Evolutionary conservation across 2,888 invertebrate species (phyloP), one percentile per base, ranked within the genome.

Genomic region (Xanthorhoe designata): DNA sequence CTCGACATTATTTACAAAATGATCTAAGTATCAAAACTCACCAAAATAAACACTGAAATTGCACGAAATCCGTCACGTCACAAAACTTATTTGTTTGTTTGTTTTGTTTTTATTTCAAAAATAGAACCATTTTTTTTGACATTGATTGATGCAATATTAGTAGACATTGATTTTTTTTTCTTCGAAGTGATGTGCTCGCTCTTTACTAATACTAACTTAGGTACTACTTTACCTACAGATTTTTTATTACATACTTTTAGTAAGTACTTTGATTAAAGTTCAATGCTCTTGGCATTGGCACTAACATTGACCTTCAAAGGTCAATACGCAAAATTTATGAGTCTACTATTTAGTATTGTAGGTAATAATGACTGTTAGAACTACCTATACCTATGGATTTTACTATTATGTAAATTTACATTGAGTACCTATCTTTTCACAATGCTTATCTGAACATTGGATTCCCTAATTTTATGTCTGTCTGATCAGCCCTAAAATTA

Each of bases 261-360:
- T n/a, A 42, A 42, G 13, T 13, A 13, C 13, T 2, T 42, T 13
- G 3, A 42, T 10, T 42, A 42, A 35, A 35, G 64, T 65, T 56
- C 55, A 65, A 13, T 65, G 6, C 53, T 8, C 17, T 57, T 61
- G 65, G 17, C 56, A 57, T 57, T 50, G 47, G 13, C 18, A 42
- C n/a, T 19, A 47, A 10, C n/a, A 78, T 77, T 88, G 86, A 91
- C 91, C 90, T 91, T 91, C 85, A 86, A 82, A 86, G 90, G 91
- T 90, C 90, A 81, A 66, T 52, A 38, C 32, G 2, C 8, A n/a
- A 18, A n/a, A 4, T 42, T 42, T 3, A 13, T 2, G 38, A 10
- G 2, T 9, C 10, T 38, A 10, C 2, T 13, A 0, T 42, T 2
- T 4, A 35, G 9, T 9, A 8, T 35, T 9, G 8, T 35, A 9